A percentile compares a stretch with the other conserved stretches of the same genome.
phyloP scores from a whole-genome alignment of 2,797 vertebrate genomes.

The Sylvia borin region DNA sequence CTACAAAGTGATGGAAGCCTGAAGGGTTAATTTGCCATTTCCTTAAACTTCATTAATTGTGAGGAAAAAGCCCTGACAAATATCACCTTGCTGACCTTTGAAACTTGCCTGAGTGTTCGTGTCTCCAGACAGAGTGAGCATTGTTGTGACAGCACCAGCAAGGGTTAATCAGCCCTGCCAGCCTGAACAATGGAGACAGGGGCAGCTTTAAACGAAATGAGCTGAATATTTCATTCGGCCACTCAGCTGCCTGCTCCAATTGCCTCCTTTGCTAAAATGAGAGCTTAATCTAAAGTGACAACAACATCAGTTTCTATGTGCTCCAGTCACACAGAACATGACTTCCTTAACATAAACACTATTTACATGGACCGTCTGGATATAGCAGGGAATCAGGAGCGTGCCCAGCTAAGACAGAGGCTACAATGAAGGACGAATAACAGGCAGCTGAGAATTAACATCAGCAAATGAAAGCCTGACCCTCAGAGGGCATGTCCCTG shows the following conservation, averaged over 20 bases:
- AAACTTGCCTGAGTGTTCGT: not conserved
- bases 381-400: constrained; percentile 71
- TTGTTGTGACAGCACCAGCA: constrained; percentile 25
- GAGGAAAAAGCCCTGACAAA: not conserved
- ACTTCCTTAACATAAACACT: constrained; percentile 90
- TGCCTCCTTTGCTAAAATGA: constrained; percentile 82
- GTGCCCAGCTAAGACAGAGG: constrained; percentile 73
- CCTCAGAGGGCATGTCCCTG: constrained; percentile 76
- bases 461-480: constrained; percentile 78
- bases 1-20: not conserved
- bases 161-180: constrained; percentile 76
- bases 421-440: constrained; percentile 71
- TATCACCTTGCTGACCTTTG: not conserved
- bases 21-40: not conserved
- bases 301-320: constrained; percentile 90
- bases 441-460: constrained; percentile 77
- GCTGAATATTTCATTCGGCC: constrained; percentile 91
- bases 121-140: not conserved
- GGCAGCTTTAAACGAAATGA: constrained; percentile 87
- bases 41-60: not conserved
- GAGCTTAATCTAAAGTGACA: constrained; percentile 90
- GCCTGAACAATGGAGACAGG: constrained; percentile 82
- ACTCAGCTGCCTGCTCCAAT: constrained; percentile 86
- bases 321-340: constrained; percentile 89
- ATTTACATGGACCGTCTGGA: constrained; percentile 80